phyloP scores from a whole-genome alignment of 1,140 invertebrate species.

The Sycophaga agraensis region DNA sequence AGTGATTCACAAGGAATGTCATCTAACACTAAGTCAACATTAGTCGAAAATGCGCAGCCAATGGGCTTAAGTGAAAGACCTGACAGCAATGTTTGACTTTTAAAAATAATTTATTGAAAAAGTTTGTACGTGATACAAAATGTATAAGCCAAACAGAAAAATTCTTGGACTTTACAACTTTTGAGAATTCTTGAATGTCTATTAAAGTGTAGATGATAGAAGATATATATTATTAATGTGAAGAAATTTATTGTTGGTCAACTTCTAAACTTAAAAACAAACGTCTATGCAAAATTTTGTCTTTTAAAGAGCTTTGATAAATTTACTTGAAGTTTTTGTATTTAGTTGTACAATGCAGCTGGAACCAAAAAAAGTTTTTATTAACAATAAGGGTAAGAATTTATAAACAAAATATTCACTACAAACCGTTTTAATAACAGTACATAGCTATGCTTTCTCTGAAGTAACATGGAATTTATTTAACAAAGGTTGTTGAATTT shows the following conservation, averaged over 20 bases:
- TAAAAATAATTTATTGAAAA: slow-evolving; percentile 30
- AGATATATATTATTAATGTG: slow-evolving; percentile 15
- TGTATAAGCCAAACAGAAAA: slow-evolving; percentile 27
- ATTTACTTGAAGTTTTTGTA: no score
- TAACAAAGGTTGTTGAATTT: neutral
- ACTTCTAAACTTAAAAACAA: slow-evolving; percentile 1
- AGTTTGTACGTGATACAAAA: slow-evolving; percentile 28
- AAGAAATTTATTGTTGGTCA: slow-evolving; percentile 4
- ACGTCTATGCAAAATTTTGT: slow-evolving; percentile 1
- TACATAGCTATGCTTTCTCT: neutral
- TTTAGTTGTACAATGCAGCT: no score
- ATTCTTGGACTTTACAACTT: slow-evolving; percentile 20
- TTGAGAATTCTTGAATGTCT: slow-evolving; percentile 17
- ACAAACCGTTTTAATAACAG: neutral
- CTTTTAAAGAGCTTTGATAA: no score
- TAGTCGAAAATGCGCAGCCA: slow-evolving; percentile 76
- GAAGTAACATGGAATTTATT: neutral
- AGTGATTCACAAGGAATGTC: slow-evolving; percentile 43
- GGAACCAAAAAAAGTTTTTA: neutral
- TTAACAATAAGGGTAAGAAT: neutral
- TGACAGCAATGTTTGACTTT: slow-evolving; percentile 65
- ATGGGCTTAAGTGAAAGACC: slow-evolving; percentile 71
- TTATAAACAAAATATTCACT: neutral
- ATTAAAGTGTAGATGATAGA: slow-evolving; percentile 2
- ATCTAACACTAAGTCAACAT: slow-evolving; percentile 63